Percentiles rank a stretch among this genome's conserved stretches.
Conservation (phyloP, 1,140 invertebrate genomes). For the Spodoptera frugiperda region DNA sequence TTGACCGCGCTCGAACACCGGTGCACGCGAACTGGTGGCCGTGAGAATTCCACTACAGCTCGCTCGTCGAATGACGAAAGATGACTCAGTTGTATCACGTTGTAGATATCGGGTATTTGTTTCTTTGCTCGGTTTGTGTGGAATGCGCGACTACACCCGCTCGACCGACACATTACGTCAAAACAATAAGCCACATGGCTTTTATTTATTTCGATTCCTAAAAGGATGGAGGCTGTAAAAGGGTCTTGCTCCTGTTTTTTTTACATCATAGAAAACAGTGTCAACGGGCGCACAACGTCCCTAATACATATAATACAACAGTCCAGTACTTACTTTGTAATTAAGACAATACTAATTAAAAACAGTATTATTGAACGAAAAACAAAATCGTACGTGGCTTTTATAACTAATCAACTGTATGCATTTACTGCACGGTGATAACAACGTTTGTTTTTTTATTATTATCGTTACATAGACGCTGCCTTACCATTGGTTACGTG, state of each 20-base stretch:
- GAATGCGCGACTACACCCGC: slow-evolving; percentile 53
- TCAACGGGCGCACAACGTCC: too few species aligned
- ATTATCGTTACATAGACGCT: not conserved
- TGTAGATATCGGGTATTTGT: slow-evolving; percentile 63
- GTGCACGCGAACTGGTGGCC: slow-evolving; percentile 80
- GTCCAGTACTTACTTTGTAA: not conserved
- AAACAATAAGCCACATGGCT: slow-evolving; percentile 48
- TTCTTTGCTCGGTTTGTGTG: slow-evolving; percentile 56
- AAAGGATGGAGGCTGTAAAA: not conserved
- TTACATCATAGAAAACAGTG: too few species aligned
- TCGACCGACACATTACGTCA: slow-evolving; percentile 50
- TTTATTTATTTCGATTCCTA: slow-evolving; percentile 6
- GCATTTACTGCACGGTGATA: not conserved
- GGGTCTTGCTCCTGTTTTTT: slow-evolving; percentile 1
- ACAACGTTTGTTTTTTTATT: not conserved
- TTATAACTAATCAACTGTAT: not conserved
- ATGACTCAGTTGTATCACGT: slow-evolving; percentile 77
- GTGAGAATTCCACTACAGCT: slow-evolving; percentile 57
- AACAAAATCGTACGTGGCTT: not conserved
- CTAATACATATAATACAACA: too few species aligned
- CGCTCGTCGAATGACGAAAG: slow-evolving; percentile 69
- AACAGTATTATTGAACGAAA: not conserved
- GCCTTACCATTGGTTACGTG: not conserved
- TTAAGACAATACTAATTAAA: not conserved
- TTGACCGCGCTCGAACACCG: slow-evolving; percentile 72